Base-by-base conservation (phyloP, 2,113 vertebrate genomes). In the Perca flavescens region DNA sequence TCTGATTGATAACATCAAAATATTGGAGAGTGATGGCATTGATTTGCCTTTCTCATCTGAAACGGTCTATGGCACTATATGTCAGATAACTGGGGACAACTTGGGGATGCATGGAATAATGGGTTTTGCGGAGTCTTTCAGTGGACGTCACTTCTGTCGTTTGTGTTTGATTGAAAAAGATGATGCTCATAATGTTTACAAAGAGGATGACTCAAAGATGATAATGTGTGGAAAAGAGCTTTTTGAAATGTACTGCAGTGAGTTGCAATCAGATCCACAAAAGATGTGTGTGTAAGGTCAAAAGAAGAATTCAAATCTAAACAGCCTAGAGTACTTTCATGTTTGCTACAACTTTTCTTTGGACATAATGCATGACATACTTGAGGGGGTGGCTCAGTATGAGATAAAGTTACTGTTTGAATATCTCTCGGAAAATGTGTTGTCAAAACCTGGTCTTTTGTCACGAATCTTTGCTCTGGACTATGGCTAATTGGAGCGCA, bases 361-460 rank as follows among this genome's bases (percentile, higher is more conserved):
- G 2, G 83, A 86, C 58, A 66, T 88, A 0, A 87, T 84, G 83
- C 84, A 90, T 52, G 63, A 84, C 25, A 65, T 89, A 79, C 70
- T 84, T 28, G 76, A 85, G 47, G 83, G 85, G 46, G 74, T 86
- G 49, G 82, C 43, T 16, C 84, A 85, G 13, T 83, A 64, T 72
- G 74, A 91, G 58, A 43, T 87, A 0, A 88, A 88, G 50, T 78
- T 83, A 40, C 77, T 88, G n/a, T 90, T 91, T 2, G 54, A 80
- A 6, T 78, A 79, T 60, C 66, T 86, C 0, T 54, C 65, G 28
- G 61, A 85, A 54, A 87, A 73, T 34, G 4, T 76, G 73, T 53
- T 71, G 19, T 58, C 76, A 19, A 79, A 79, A 80, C 17, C 16
- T 28, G 73, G 54, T 50, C 3, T 88, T 2, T 19, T 77, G 2